Conservation (phyloP, 2,888 invertebrate species). For the Papilio demoleus region DNA sequence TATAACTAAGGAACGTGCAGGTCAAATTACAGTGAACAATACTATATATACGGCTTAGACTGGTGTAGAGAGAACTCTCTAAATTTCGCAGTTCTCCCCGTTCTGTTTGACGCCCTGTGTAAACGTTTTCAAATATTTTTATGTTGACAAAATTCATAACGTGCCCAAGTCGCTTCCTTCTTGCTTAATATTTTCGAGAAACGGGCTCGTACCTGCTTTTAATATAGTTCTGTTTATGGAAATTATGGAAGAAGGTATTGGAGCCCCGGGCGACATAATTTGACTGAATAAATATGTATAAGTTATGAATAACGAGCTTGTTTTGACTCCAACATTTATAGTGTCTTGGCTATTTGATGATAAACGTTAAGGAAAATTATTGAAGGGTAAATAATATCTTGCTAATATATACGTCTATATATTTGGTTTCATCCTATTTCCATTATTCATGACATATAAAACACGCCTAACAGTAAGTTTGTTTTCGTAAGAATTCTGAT, state of each 20-base stretch:
- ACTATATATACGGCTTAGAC: background rate
- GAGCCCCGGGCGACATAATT: constrained; percentile 15
- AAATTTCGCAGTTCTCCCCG: constrained; percentile 36
- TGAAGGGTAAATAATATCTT: background rate
- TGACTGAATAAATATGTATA: constrained; percentile 18
- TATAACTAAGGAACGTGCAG: constrained; percentile 39
- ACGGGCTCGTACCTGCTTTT: constrained; percentile 6
- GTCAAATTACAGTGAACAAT: constrained; percentile 30
- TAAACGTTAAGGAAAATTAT: constrained; percentile 11
- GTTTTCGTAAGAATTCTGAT: too few relatives aligned
- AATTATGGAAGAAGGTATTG: constrained; percentile 26
- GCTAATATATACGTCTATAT: background rate
- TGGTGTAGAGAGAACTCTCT: constrained; percentile 10
- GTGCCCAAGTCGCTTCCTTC: constrained; percentile 25
- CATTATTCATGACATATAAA: background rate
- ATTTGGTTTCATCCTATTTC: background rate
- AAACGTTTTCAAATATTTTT: constrained; percentile 41
- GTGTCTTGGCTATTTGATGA: constrained; percentile 7
- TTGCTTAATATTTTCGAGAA: constrained; percentile 34
- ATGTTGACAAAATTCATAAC: constrained; percentile 41
- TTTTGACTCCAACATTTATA: constrained; percentile 6
- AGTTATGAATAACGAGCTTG: constrained; percentile 22
- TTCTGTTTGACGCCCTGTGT: constrained; percentile 32
- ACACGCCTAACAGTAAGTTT: background rate
- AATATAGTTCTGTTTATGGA: constrained; percentile 27